A percentile compares a stretch with the other conserved stretches of the same genome.
These are phyloP conservation scores for Psophia crepitans DNA, from an alignment of 2,113 vertebrate species.

Conservation along the genomic window DNA sequence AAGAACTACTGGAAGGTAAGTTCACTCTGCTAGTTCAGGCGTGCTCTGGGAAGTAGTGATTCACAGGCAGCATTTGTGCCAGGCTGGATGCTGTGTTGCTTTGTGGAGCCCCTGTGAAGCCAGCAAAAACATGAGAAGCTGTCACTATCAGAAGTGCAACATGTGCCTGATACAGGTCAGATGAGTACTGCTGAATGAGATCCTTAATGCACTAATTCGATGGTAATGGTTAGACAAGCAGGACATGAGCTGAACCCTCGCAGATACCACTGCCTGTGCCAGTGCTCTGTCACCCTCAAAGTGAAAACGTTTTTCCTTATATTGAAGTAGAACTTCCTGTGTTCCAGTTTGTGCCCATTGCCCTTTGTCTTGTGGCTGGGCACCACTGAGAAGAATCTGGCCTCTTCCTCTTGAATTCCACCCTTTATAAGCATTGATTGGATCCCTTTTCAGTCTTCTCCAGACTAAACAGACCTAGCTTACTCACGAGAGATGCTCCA, in stretches of 20 bases:
- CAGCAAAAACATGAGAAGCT: background rate
- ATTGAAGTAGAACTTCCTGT: too few species aligned
- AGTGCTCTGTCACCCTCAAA: too few species aligned
- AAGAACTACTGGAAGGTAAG: background rate
- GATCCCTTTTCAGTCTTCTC: too few species aligned
- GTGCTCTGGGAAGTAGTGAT: background rate
- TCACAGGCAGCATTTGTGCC: background rate
- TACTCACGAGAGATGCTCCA: too few species aligned
- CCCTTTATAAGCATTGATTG: too few species aligned
- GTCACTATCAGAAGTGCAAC: rapidly evolving
- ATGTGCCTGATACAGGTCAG: background rate
- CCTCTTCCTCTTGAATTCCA: too few species aligned
- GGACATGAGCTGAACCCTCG: background rate
- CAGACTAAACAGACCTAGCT: too few species aligned
- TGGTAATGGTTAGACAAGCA: background rate
- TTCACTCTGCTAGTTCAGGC: background rate
- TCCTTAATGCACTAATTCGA: background rate
- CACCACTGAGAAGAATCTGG: too few species aligned
- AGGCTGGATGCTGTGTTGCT: background rate
- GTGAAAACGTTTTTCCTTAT: too few species aligned
- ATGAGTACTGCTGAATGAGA: background rate
- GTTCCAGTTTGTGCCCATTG: too few species aligned
- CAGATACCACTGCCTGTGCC: background rate
- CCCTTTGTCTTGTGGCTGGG: too few species aligned
- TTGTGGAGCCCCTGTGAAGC: background rate